phyloP scores from a whole-genome alignment of 2,888 invertebrate species.

The Sminthurinus aureus region DNA sequence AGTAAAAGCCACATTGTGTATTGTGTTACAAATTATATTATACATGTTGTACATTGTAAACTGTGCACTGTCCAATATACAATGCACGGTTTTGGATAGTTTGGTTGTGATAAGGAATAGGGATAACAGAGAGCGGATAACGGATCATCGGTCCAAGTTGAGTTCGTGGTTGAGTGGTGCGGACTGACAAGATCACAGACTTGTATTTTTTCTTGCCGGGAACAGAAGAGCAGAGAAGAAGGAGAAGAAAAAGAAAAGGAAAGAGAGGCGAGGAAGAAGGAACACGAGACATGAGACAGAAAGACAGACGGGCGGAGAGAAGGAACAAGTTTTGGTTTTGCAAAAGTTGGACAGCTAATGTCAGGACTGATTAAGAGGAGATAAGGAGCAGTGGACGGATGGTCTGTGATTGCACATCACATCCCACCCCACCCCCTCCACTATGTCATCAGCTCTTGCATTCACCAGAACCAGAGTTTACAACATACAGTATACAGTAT shows the following conservation, averaged over 20 bases:
- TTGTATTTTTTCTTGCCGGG: background rate
- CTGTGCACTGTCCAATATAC: background rate
- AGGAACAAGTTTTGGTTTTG: slow-evolving; percentile 39
- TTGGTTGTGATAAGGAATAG: background rate
- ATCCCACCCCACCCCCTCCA: slow-evolving; percentile 21
- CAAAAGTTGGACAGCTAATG: slow-evolving; percentile 43
- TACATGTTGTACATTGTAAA: too few species aligned
- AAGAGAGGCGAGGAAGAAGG: too few species aligned
- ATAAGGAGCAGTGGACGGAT: slow-evolving; percentile 39
- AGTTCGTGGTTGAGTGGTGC: slow-evolving; percentile 34
- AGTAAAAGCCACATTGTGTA: too few species aligned
- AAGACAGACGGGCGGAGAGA: background rate
- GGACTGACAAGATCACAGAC: slow-evolving; percentile 38
- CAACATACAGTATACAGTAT: background rate
- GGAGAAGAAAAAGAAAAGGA: too few species aligned
- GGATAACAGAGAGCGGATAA: background rate
- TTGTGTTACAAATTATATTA: background rate
- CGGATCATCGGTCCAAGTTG: slow-evolving; percentile 28
- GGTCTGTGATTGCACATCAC: slow-evolving; percentile 24
- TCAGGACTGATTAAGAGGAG: slow-evolving; percentile 47
- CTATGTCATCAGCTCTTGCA: slow-evolving; percentile 29
- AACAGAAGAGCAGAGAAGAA: too few species aligned
- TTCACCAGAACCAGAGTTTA: too few species aligned
- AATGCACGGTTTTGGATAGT: background rate
- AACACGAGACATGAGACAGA: too few species aligned